Percentiles rank a stretch among this genome's conserved stretches.
These are phyloP conservation scores for Passer montanus DNA, from an alignment of 2,113 vertebrate species.

Conservation along the genomic window DNA sequence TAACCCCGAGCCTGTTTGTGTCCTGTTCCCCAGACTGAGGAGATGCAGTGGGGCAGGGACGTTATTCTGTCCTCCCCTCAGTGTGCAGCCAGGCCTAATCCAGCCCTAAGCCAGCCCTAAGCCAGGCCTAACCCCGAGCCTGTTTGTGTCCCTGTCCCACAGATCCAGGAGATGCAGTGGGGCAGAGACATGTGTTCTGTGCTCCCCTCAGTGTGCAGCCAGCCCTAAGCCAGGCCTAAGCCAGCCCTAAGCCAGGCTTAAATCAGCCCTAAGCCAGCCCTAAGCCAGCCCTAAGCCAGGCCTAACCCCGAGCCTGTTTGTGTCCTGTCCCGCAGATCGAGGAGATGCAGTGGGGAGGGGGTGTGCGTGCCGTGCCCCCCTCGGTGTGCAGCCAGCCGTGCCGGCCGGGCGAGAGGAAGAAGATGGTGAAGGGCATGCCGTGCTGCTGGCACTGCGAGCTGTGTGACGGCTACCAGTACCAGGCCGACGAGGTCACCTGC, in stretches of 20 bases:
- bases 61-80: rapidly evolving
- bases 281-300: not conserved
- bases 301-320: not conserved
- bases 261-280: too few relatives aligned
- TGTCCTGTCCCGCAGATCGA: constrained; percentile 76
- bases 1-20: not conserved
- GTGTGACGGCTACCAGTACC: constrained; percentile 93
- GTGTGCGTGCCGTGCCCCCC: constrained; percentile 78
- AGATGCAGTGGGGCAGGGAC: not conserved
- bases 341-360: constrained; percentile 91
- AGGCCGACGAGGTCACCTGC: constrained; percentile 88
- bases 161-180: constrained; percentile 96
- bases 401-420: constrained; percentile 87
- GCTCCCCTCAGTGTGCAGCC: too few relatives aligned
- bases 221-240: too few relatives aligned
- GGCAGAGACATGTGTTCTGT: too few relatives aligned
- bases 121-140: not conserved
- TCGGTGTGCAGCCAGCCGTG: constrained; percentile 92
- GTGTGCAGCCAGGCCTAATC: not conserved
- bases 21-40: not conserved
- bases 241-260: too few relatives aligned
- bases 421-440: constrained; percentile 89
- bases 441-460: constrained; percentile 97
- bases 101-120: too few relatives aligned
- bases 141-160: not conserved